phyloP scores from a whole-genome alignment of 2,888 invertebrate species.

The Zygothrica quintamaculata region DNA sequence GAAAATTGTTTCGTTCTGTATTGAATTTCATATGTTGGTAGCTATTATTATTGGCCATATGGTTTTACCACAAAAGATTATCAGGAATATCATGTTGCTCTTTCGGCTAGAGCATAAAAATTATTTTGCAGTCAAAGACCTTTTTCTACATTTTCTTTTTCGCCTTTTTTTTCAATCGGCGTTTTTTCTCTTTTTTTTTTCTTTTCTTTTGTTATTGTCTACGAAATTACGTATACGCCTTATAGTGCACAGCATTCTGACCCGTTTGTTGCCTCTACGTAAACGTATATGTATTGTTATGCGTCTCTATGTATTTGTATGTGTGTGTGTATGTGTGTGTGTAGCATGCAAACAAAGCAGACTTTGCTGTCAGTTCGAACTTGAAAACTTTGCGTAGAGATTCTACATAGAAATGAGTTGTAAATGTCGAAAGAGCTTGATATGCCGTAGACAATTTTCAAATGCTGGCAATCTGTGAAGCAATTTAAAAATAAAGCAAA shows the following conservation, averaged over 20 bases:
- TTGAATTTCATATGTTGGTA: constrained; percentile 5
- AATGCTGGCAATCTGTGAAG: constrained; percentile 76
- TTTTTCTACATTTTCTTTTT: constrained; percentile 49
- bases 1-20: too few relatives aligned
- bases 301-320: constrained; percentile 33
- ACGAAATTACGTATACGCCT: constrained; percentile 77
- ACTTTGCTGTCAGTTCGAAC: constrained; percentile 75
- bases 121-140: constrained; percentile 70
- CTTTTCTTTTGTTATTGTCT: constrained; percentile 64
- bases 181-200: constrained; percentile 47
- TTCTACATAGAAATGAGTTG: constrained; percentile 71
- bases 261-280: constrained; percentile 7
- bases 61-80: constrained; percentile 31
- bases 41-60: constrained; percentile 42
- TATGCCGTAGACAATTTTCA: constrained; percentile 72
- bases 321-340: constrained; percentile 26
- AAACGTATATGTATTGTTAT: background rate
- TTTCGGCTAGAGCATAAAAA: constrained; percentile 48
- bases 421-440: constrained; percentile 77
- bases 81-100: constrained; percentile 35
- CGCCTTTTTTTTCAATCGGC: constrained; percentile 28
- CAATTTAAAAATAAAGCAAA: constrained; percentile 64
- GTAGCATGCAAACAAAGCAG: constrained; percentile 69
- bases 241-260: constrained; percentile 54
- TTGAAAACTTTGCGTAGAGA: constrained; percentile 68